Conservation (phyloP, 2,888 invertebrate species). For the Chloromyia formosa region DNA sequence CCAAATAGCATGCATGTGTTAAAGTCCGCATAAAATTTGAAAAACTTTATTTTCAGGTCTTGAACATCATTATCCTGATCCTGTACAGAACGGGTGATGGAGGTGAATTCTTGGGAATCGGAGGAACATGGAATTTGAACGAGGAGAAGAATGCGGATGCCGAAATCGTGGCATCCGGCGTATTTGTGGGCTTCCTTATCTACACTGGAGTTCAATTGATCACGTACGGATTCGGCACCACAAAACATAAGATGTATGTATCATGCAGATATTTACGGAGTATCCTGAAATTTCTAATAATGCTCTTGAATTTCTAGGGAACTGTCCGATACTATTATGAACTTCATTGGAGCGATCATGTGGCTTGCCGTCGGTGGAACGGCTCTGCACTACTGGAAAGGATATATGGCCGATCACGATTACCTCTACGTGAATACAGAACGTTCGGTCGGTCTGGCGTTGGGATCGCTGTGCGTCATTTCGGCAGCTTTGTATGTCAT, state of each 20-base stretch:
- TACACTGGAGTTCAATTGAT: slow-evolving; percentile 82
- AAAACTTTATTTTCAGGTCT: slow-evolving; percentile 69
- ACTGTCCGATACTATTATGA: slow-evolving; percentile 84
- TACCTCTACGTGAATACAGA: slow-evolving; percentile 77
- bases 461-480: slow-evolving; percentile 82
- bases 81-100: slow-evolving; percentile 84
- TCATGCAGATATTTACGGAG: slow-evolving; percentile 48
- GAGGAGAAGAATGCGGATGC: slow-evolving; percentile 88
- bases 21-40: background rate
- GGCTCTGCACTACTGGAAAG: slow-evolving; percentile 89
- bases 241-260: slow-evolving; percentile 76
- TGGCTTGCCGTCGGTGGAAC: slow-evolving; percentile 88
- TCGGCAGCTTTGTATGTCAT: slow-evolving; percentile 81
- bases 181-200: slow-evolving; percentile 86
- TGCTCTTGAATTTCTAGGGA: slow-evolving; percentile 66
- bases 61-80: slow-evolving; percentile 81
- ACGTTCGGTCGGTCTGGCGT: slow-evolving; percentile 81
- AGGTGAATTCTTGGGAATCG: slow-evolving; percentile 85
- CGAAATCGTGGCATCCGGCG: slow-evolving; percentile 87
- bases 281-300: slow-evolving; percentile 6
- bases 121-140: slow-evolving; percentile 89
- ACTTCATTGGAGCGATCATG: slow-evolving; percentile 83
- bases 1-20: background rate
- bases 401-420: slow-evolving; percentile 83
- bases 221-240: slow-evolving; percentile 79